Percentiles rank a stretch among this genome's conserved stretches.
Evolutionary conservation across 2,113 vertebrate genomes (phyloP).

Genomic region (Hemibagrus wyckioides): DNA sequence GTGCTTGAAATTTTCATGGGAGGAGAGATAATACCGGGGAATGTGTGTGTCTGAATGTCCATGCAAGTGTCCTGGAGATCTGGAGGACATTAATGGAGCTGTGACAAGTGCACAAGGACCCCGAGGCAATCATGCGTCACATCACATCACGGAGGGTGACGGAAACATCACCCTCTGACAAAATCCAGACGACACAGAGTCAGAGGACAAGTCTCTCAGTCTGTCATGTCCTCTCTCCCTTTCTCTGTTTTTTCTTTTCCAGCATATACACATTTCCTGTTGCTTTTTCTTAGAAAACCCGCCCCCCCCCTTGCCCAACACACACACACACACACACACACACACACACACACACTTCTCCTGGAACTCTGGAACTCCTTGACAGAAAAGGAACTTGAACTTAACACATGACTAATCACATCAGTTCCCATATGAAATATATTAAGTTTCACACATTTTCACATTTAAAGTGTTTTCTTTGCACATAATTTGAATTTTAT

Average conservation of each 20-base stretch:
- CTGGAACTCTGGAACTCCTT: no score
- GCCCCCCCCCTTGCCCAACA: not conserved
- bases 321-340: slow-evolving; percentile 5
- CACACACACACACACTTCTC: not conserved
- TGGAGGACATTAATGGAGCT: slow-evolving; percentile 22
- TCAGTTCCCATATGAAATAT: no score
- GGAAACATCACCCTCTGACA: slow-evolving; percentile 49
- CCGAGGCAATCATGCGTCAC: slow-evolving; percentile 37
- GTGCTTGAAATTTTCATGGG: not conserved
- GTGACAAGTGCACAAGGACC: slow-evolving; percentile 45
- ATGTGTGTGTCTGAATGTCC: not conserved
- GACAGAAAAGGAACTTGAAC: not conserved
- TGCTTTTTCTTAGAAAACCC: not conserved
- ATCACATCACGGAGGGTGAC: slow-evolving; percentile 40
- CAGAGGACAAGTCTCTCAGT: not conserved
- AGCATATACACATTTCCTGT: not conserved
- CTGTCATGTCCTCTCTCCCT: not conserved
- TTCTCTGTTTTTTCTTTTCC: not conserved
- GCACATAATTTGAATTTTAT: not conserved
- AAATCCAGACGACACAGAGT: slow-evolving; percentile 29
- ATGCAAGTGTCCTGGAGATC: not conserved
- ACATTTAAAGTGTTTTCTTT: not conserved
- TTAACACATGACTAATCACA: not conserved
- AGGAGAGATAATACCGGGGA: not conserved
- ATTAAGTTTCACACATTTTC: not conserved